Conservation (phyloP, 2,888 invertebrate genomes). For the Sesia apiformis region DNA sequence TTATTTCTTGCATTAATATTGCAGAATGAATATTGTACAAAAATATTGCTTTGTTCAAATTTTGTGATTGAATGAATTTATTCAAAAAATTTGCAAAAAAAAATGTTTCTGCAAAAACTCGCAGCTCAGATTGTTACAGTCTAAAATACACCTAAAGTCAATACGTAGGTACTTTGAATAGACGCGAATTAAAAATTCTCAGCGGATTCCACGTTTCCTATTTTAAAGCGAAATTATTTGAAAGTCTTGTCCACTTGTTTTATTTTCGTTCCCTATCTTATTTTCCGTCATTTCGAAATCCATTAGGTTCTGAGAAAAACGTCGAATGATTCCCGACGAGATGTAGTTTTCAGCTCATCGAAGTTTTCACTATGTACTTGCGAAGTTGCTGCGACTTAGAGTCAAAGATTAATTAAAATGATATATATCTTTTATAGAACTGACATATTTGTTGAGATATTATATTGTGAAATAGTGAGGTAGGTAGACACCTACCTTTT, state of each 20-base stretch:
- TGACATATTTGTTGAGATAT: too few species aligned
- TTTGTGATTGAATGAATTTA: too few species aligned
- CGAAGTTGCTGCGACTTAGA: constrained; percentile 1
- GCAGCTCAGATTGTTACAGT: neutral
- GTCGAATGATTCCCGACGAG: constrained; percentile 20
- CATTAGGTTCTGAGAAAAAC: constrained; percentile 37
- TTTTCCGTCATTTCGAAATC: constrained; percentile 29
- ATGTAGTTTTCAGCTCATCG: constrained; percentile 37
- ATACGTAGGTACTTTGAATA: constrained; percentile 2
- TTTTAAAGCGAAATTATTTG: constrained; percentile 30
- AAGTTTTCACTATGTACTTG: constrained; percentile 21
- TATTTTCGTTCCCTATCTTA: constrained; percentile 23
- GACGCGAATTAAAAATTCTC: constrained; percentile 33
- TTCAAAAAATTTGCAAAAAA: too few species aligned
- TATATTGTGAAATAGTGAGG: too few species aligned
- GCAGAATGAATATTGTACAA: too few species aligned
- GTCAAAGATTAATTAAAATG: constrained; percentile 13
- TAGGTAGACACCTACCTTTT: too few species aligned
- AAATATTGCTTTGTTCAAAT: too few species aligned
- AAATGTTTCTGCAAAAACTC: too few species aligned
- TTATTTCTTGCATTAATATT: too few species aligned
- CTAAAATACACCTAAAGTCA: neutral
- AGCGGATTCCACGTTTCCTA: constrained; percentile 21
- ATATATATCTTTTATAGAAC: neutral
- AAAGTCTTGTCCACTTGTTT: constrained; percentile 17